A percentile compares a stretch with the other conserved stretches of the same genome.
These are phyloP conservation scores for Aurelia aurita DNA, from an alignment of 30 jellyfish, hydroid and myxozoan genomes.

Conservation along the genomic window DNA sequence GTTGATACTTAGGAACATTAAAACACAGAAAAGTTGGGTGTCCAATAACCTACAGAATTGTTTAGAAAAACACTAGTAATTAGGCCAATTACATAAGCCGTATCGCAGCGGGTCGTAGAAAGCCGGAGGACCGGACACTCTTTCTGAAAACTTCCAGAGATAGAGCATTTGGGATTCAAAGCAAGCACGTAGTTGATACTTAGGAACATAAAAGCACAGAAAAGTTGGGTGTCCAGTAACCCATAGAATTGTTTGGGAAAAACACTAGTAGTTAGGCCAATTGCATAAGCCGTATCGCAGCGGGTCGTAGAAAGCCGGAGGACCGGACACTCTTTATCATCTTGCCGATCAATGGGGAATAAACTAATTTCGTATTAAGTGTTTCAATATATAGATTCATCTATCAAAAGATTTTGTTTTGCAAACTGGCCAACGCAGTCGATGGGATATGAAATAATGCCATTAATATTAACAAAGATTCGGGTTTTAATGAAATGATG, in stretches of 20 bases:
- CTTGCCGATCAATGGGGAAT: neutral
- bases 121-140: constrained; percentile 10
- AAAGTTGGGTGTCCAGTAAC: neutral
- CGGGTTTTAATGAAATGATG: constrained; percentile 21
- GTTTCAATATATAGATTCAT: neutral
- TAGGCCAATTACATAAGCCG: neutral
- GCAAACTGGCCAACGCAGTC: neutral
- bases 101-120: neutral
- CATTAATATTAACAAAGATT: neutral
- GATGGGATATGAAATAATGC: neutral
- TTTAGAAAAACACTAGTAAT: neutral
- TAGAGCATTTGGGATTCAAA: no score
- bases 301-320: constrained; percentile 10
- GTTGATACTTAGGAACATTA: no score
- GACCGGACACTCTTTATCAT: constrained; percentile 1
- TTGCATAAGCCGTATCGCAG: neutral
- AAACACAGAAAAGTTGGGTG: neutral
- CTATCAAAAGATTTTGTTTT: constrained; percentile 15
- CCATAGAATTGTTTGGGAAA: neutral
- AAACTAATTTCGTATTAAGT: neutral
- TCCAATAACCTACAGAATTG: neutral
- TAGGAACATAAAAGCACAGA: no score
- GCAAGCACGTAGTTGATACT: no score
- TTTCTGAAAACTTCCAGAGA: no score
- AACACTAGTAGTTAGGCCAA: neutral